Base-by-base conservation (phyloP, 2,113 vertebrate species). In the Tachycineta bicolor region DNA sequence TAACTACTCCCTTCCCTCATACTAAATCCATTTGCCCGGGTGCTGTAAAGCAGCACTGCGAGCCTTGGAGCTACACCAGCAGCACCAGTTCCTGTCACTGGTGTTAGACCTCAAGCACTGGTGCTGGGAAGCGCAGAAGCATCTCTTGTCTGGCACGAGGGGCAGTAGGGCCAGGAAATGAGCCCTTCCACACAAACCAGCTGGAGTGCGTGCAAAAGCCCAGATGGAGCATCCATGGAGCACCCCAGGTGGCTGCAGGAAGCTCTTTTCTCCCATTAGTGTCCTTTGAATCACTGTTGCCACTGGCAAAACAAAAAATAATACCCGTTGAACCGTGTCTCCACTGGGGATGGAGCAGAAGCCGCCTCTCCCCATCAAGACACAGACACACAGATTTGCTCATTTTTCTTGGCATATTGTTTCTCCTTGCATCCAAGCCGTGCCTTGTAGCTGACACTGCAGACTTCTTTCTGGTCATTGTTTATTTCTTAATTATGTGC, bases 401-500 rank as follows among this genome's bases (percentile, higher is more conserved):
- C 8, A 33, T 90, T 91, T 94, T 71, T 77, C 75, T 73, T 83
- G 80, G 65, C 86, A 34, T n/a, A 10, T 43, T 81, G n/a, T 26
- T 77, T 69, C 34, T 55, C 44, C 76, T 78, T 55, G 33, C 52
- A 70, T 83, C 68, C 62, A 78, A 87, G 50, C 26, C 60, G 21
- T 75, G 82, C 73, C 65, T 77, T 67, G 46, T 31, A 64, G 87
- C 75, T 88, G 85, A 81, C 88, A 11, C 17, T 56, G 62, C 83
- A 91, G 83, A 79, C 65, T 81, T 84, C 69, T 78, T 83, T 44
- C 60, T 92, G 76, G 76, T 83, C 64, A 55, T 69, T 89, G 14
- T 83, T 95, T 71, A 21, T 44, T 64, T 56, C 73, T 65, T 69
- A 92, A 94, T 93, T 90, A 93, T 24, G 86, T 96, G 92, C 77